Percentiles rank a stretch among this genome's conserved stretches.
Conservation (phyloP, 2,797 vertebrate species). For the Smutsia gigantea region DNA sequence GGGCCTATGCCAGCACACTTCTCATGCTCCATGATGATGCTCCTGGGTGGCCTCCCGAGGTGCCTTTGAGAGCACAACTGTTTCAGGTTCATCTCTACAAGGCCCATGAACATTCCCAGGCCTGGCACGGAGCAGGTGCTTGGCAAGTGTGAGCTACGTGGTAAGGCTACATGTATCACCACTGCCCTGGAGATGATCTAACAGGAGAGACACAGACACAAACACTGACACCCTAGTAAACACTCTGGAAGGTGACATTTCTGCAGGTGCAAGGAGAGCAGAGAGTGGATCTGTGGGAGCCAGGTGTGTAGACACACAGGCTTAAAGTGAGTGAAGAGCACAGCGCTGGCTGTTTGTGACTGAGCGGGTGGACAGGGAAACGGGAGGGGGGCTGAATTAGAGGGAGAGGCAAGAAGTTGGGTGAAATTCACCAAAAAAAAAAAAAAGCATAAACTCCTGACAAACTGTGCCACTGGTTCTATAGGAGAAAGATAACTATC, state of each 20-base stretch:
- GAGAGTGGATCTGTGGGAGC: background rate
- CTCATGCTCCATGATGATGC: background rate
- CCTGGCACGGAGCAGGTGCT: background rate
- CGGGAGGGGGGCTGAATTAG: background rate
- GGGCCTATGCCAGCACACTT: background rate
- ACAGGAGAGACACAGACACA: background rate
- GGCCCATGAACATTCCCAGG: background rate
- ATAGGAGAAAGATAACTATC: background rate
- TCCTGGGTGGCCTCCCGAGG: fast-evolving
- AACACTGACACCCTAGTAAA: background rate
- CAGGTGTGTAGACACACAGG: slow-evolving; percentile 8
- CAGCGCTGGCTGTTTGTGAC: background rate
- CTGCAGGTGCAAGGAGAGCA: background rate
- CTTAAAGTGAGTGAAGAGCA: background rate
- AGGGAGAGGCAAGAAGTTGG: background rate
- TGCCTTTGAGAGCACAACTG: background rate
- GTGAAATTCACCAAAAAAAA: background rate
- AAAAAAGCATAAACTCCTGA: background rate
- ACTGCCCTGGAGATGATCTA: background rate
- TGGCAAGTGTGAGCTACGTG: background rate
- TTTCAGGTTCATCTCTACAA: background rate
- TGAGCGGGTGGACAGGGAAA: slow-evolving; percentile 9
- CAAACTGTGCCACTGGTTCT: background rate
- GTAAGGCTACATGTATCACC: too few relatives aligned
- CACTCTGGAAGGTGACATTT: background rate